A percentile compares a stretch with the other conserved stretches of the same genome.
These are phyloP conservation scores for Pterostichus niger DNA, from an alignment of 2,888 invertebrate genomes.

Conservation along the genomic window DNA sequence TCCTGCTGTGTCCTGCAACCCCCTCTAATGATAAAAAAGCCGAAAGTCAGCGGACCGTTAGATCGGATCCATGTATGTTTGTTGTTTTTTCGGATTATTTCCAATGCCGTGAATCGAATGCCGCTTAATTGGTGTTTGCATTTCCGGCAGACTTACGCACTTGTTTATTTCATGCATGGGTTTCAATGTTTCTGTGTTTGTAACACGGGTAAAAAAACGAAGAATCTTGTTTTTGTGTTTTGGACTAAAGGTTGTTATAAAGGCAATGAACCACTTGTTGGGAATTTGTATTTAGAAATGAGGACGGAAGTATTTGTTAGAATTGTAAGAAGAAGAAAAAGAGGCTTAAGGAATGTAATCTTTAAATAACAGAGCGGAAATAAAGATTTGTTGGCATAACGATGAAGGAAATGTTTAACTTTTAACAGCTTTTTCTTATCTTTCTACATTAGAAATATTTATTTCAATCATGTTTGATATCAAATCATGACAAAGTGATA, in stretches of 20 bases:
- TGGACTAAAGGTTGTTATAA: not conserved
- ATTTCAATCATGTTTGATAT: no score
- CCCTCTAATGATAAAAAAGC: conserved; percentile 48
- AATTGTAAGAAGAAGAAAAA: not conserved
- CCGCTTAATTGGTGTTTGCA: conserved; percentile 55
- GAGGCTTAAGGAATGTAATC: conserved; percentile 16
- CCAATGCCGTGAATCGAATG: conserved; percentile 28
- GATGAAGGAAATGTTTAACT: not conserved
- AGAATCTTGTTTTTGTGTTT: not conserved
- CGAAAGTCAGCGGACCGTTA: conserved; percentile 48
- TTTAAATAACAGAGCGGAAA: conserved; percentile 24
- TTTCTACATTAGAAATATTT: no score
- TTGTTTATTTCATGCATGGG: conserved; percentile 35
- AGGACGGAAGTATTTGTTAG: conserved; percentile 19
- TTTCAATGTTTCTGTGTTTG: conserved; percentile 32
- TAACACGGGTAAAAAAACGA: not conserved
- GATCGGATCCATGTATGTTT: conserved; percentile 45
- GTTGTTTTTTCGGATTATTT: conserved; percentile 53
- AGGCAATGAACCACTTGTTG: conserved; percentile 29
- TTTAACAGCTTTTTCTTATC: no score
- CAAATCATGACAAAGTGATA: no score
- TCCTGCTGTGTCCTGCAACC: conserved; percentile 5
- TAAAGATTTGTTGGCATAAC: conserved; percentile 19
- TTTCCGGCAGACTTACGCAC: conserved; percentile 52
- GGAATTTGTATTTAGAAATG: conserved; percentile 6